Evolutionary conservation across 2,797 vertebrate genomes (phyloP).

Genomic region (Orientallactaga sibirica): DNA sequence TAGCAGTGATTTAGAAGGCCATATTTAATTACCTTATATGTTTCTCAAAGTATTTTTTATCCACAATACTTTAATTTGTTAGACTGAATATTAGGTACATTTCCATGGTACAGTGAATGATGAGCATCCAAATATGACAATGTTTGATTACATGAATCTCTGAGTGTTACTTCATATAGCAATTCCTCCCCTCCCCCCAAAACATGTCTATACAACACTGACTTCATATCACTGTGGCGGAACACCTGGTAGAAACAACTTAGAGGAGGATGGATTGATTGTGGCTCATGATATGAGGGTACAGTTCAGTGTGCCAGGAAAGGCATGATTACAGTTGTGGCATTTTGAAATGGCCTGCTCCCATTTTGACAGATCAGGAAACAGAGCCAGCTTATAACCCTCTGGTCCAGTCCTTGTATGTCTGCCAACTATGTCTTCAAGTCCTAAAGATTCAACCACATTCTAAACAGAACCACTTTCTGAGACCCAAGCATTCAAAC

Average conservation of each 20-base stretch:
- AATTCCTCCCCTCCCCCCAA: neutral
- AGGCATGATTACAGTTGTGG: too few species aligned
- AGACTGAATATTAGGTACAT: neutral
- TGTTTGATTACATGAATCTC: neutral
- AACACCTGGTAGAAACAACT: neutral
- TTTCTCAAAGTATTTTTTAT: conserved; percentile 47
- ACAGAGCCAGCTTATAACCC: neutral
- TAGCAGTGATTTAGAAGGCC: neutral
- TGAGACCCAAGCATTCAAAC: neutral
- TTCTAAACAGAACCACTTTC: neutral
- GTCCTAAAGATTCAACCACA: neutral
- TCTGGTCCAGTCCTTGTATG: neutral
- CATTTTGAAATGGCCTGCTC: neutral
- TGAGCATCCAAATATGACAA: neutral
- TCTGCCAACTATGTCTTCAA: neutral
- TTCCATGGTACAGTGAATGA: neutral
- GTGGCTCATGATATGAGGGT: neutral
- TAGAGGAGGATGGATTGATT: too few species aligned
- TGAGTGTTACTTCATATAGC: neutral
- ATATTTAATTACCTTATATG: conserved; percentile 10
- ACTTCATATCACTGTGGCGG: neutral
- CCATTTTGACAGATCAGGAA: neutral
- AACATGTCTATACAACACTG: neutral
- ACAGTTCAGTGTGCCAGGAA: neutral
- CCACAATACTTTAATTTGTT: neutral